phyloP scores from a whole-genome alignment of 2,797 vertebrate genomes.

The Megaceryle alcyon region DNA sequence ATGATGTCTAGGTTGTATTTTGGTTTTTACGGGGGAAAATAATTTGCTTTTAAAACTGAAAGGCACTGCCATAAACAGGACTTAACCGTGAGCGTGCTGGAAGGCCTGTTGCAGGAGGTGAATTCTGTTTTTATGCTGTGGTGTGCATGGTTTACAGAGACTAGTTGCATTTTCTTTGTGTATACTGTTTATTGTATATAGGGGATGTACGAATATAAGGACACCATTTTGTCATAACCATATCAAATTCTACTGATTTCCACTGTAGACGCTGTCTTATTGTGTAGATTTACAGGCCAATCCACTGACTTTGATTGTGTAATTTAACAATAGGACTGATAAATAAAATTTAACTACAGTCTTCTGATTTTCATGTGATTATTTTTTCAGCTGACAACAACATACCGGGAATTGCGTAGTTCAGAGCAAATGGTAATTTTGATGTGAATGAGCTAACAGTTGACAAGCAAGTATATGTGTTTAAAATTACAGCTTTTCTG shows the following conservation, averaged over 20 bases:
- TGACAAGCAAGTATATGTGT: neutral
- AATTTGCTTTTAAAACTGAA: slow-evolving; percentile 52
- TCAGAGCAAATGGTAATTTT: neutral
- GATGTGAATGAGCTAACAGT: neutral
- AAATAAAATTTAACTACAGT: slow-evolving; percentile 81
- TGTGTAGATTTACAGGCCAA: slow-evolving; percentile 76
- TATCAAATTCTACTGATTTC: slow-evolving; percentile 71
- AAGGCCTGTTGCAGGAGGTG: slow-evolving; percentile 68
- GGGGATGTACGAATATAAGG: slow-evolving; percentile 74
- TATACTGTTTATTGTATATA: slow-evolving; percentile 81
- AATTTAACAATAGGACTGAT: slow-evolving; percentile 79
- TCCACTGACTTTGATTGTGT: slow-evolving; percentile 79
- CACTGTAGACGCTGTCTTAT: slow-evolving; percentile 73
- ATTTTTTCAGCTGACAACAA: neutral
- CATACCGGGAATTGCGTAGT: rapidly evolving
- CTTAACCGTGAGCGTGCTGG: neutral
- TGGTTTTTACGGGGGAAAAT: slow-evolving; percentile 30
- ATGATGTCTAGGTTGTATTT: slow-evolving; percentile 57
- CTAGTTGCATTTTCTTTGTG: slow-evolving; percentile 77
- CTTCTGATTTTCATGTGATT: slow-evolving; percentile 49
- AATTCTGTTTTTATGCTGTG: slow-evolving; percentile 74
- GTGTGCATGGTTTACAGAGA: slow-evolving; percentile 81
- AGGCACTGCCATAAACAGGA: slow-evolving; percentile 61
- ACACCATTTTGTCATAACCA: slow-evolving; percentile 74
- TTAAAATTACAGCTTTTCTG: neutral